Evolutionary conservation across 2,797 vertebrate species (phyloP), one percentile per base, ranked within the genome.

Genomic region (Knipowitschia caucasica): DNA sequence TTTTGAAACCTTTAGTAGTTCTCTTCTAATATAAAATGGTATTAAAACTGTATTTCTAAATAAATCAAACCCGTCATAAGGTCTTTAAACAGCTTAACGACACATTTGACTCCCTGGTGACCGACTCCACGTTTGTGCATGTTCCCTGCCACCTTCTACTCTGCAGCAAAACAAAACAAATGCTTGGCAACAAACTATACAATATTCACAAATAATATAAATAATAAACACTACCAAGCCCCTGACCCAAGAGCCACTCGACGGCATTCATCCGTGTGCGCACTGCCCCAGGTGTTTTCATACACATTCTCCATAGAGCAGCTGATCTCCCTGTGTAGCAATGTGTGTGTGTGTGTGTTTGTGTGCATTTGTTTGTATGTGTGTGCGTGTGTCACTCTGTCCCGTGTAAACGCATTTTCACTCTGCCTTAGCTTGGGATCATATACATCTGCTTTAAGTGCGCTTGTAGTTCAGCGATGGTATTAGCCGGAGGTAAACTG

Each of bases 311-410:
- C 11, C 23, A 25, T n/a, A 43, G 21, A 43, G 23, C 40, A 43
- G 40, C 40, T 43, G 40, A 43, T 43, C 40, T 20, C 35, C 35
- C 20, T 5, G 40, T 43, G 40, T 43, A n/a, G n/a, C n/a, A n/a
- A n/a, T n/a, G n/a, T n/a, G n/a, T n/a, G 27, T 30, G 27, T 30
- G n/a, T n/a, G n/a, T n/a, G n/a, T n/a, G n/a, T n/a, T n/a, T n/a
- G n/a, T n/a, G n/a, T n/a, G n/a, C n/a, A n/a, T n/a, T 23, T 43
- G 40, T 24, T 43, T 23, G 10, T 5, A 23, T 43, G 40, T 43
- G 27, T 30, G 27, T 30, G n/a, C n/a, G n/a, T n/a, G n/a, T 2
- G 4, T 30, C 27, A 30, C 27, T 30, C n/a, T n/a, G 36, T 12
- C 18, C 36, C 12, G 36, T 20, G 36, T 39, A 4, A 20, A 20